Evolutionary conservation across 2,888 invertebrate genomes (phyloP), one percentile per base, ranked within the genome.

Genomic region (Drosophila bunnanda): DNA sequence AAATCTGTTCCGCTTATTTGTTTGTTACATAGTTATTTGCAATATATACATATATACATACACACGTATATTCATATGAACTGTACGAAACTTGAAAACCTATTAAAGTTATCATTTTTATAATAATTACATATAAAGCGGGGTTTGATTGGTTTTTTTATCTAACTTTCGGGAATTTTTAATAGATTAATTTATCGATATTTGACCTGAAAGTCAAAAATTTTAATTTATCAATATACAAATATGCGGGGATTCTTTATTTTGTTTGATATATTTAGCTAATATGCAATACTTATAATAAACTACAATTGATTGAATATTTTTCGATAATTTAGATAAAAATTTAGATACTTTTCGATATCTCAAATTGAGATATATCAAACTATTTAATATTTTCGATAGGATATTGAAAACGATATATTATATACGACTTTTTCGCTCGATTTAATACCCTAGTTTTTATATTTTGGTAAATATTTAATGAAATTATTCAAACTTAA

Each of bases 21-120:
- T 75, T 78, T 85, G 84, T 87, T 84, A 75, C 61, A 79, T 72
- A 79, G 87, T 74, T 87, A 83, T 77, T 83, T 83, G 84, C 81
- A 80, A 80, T 80, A 75, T 73, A 58, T 80, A 75, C 68, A 57
- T 53, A 50, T 78, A 74, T 73, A 58, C 20, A 67, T 46, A 83
- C 64, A 39, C 46, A 56, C 46, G 48, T 30, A 13, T 46, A 64
- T 41, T 48, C 56, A 54, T 58, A 46, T 30, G 41, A 30, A 41
- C 36, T 48, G 30, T 57, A 61, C 32, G 41, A 44, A 39, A 61
- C 50, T 55, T 34, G 34, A 41, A 59, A 52, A 60, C 50, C 50
- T 56, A 61, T 71, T 75, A 79, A 72, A 77, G 73, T 67, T 79
- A 55, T 68, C 56, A 65, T 59, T 83, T 86, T 86, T 82, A 73